Evolutionary conservation across 92 coral and sea anemone species (phyloP), one percentile per base, ranked within the genome.

Genomic region (Epizoanthus illoricatus): DNA sequence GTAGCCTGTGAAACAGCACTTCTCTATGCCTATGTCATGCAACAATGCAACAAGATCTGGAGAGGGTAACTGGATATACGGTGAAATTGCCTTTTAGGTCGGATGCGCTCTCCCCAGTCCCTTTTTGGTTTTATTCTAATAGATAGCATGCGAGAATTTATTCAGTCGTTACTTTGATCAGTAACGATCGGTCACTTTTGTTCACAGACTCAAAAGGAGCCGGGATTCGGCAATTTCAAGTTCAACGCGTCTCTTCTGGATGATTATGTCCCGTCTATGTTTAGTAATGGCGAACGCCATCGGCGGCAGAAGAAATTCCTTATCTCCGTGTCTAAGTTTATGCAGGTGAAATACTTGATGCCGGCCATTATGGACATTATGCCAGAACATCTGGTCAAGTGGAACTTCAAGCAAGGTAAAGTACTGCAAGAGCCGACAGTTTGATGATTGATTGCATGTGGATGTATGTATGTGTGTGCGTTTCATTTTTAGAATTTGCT

Each of bases 321-420:
- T 86, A 86, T 93, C 63, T 81, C 87, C 1, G 84, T 90, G 58
- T 80, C 91, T 7, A 92, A 85, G 78, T 88, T 85, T 45, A 91
- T 90, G 97, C 80, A 84, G 64, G 90, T 91, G 92, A 91, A 92
- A 23, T 73, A 87, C 15, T 83, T 90, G 0, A 63, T 93, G 39
- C 97, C 97, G 0, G 90, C 86, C 63, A 93, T 93, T 67, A 90
- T 93, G 87, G 97, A 93, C 74, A 91, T 93, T 8, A 87, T 93
- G 88, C 97, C 97, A 6, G 97, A 93, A 76, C 97, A 93, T 63
- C 86, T 93, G 71, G 87, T 88, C 39, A 93, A 93, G 75, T 93
- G 97, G 97, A 88, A 93, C 79, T 93, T 93, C 82, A 90, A 84
- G 70, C 91, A 93, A 88, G 97, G 97, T 93, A 84, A 55, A 52